Conservation (phyloP, 2,113 vertebrate genomes). For the Aptenodytes patagonicus region DNA sequence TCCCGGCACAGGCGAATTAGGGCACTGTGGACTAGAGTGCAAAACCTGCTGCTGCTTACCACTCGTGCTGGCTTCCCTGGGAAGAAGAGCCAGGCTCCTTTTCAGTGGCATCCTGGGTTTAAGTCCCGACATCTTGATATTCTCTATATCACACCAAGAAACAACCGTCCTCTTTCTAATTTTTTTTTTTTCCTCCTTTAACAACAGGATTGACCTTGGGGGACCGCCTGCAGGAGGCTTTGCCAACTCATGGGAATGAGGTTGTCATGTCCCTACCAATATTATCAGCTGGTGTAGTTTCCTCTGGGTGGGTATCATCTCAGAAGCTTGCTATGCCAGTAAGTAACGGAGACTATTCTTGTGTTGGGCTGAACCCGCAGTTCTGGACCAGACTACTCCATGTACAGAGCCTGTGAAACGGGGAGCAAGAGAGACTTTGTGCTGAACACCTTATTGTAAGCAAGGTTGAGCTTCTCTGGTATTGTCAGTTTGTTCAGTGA, state of each 20-base stretch:
- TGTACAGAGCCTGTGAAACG: neutral
- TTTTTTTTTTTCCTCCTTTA: neutral
- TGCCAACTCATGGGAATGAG: rapidly evolving
- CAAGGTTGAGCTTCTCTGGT: neutral
- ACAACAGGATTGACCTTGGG: rapidly evolving
- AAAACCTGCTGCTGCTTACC: neutral
- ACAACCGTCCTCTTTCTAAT: neutral
- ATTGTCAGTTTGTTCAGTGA: neutral
- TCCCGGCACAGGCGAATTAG: neutral
- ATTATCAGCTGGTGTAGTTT: neutral
- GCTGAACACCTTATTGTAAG: neutral
- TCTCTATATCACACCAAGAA: neutral
- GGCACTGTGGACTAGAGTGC: too few species aligned
- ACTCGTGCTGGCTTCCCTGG: neutral
- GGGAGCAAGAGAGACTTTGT: neutral
- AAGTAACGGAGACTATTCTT: rapidly evolving
- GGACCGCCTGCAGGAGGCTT: neutral
- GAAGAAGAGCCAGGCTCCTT: neutral
- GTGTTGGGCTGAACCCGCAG: too few species aligned
- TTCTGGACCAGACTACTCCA: neutral
- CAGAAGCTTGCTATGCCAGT: neutral
- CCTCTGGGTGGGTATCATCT: neutral
- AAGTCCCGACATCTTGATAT: neutral
- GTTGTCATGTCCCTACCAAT: rapidly evolving
- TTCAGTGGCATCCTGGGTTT: neutral